These are phyloP conservation scores for Acomys russatus DNA, from an alignment of 2,797 vertebrate genomes.

Conservation along the genomic window DNA sequence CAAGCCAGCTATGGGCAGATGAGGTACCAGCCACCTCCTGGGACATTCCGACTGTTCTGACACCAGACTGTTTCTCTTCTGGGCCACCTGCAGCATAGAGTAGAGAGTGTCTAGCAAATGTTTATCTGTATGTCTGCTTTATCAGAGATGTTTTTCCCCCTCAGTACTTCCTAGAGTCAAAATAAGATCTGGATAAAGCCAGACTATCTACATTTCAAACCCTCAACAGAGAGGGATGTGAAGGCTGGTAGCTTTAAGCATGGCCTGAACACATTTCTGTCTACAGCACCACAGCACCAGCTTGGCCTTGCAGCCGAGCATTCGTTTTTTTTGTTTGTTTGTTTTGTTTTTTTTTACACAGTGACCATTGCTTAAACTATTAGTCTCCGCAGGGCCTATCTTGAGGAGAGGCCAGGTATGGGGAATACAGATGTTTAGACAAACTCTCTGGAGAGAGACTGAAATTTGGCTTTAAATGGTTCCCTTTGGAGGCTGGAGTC, in stretches of 20 bases:
- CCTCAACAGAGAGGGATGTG: background rate
- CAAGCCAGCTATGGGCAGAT: background rate
- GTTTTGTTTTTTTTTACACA: background rate
- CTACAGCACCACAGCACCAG: background rate
- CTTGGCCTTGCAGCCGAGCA: background rate
- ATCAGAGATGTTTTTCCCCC: background rate
- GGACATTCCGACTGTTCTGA: background rate
- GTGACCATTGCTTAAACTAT: slow-evolving; percentile 27
- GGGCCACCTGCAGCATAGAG: background rate
- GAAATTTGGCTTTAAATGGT: slow-evolving; percentile 25
- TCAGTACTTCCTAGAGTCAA: slow-evolving; percentile 2
- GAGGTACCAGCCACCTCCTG: background rate
- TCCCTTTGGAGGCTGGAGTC: slow-evolving; percentile 33
- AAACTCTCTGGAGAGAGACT: background rate
- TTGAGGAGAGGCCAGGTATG: background rate
- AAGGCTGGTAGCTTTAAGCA: background rate
- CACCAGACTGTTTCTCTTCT: background rate
- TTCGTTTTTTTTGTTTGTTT: background rate
- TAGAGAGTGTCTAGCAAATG: background rate
- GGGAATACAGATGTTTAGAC: slow-evolving; percentile 25
- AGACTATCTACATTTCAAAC: slow-evolving; percentile 24
- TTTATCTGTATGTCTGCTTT: background rate
- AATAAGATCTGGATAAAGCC: slow-evolving; percentile 49
- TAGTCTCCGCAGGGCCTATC: slow-evolving; percentile 8
- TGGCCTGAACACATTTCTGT: background rate